A percentile compares a stretch with the other conserved stretches of the same genome.
These are phyloP conservation scores for Chionoecetes opilio DNA, from an alignment of 1,140 invertebrate genomes.

Conservation along the genomic window DNA sequence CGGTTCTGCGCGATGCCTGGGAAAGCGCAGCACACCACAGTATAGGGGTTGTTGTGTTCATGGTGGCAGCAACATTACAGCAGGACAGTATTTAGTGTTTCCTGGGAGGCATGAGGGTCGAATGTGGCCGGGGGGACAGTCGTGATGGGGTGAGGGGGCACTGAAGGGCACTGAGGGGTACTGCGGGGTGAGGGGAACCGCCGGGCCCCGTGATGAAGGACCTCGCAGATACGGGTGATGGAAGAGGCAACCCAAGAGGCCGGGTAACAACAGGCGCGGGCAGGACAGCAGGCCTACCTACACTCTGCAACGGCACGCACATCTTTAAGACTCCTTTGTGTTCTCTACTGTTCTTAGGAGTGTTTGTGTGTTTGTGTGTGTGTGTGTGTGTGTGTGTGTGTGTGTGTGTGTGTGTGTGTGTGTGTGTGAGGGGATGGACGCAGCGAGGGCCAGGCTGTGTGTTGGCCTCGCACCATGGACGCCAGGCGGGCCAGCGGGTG, in stretches of 20 bases:
- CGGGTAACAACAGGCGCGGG: slow-evolving; percentile 3
- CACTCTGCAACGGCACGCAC: neutral
- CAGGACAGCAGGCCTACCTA: neutral
- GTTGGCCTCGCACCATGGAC: neutral
- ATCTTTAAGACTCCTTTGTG: neutral
- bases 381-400: too few species aligned
- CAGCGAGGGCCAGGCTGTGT: neutral
- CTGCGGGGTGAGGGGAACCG: neutral
- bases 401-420: too few species aligned
- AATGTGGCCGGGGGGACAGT: neutral
- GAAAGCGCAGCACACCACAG: neutral
- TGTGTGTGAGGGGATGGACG: neutral
- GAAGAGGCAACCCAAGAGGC: neutral
- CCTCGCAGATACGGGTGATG: slow-evolving; percentile 24
- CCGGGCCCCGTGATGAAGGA: neutral
- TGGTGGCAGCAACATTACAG: neutral
- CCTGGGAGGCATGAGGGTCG: neutral
- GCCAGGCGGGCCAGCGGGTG: neutral
- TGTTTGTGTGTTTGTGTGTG: too few species aligned
- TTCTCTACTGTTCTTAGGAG: neutral
- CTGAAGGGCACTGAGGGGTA: neutral
- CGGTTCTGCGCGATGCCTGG: neutral
- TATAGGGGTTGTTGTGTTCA: too few species aligned
- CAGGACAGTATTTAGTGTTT: neutral
- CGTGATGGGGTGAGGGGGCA: neutral